Conservation (phyloP, 2,888 invertebrate genomes). For the Pristionchus mayeri region DNA sequence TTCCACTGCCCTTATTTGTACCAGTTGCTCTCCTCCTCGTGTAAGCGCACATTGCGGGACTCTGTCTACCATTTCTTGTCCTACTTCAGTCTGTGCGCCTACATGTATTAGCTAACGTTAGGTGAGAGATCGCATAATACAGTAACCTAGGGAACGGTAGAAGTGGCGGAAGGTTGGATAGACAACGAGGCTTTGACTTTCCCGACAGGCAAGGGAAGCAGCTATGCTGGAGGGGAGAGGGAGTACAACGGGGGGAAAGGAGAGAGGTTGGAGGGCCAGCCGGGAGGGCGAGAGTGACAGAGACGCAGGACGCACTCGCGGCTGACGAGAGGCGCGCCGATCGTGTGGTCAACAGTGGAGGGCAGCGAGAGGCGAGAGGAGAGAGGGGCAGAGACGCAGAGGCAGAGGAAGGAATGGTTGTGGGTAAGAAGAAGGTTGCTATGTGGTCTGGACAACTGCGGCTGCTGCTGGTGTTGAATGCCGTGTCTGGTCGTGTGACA, state of each 20-base stretch:
- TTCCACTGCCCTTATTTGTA: too few relatives aligned
- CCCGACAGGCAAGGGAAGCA: too few relatives aligned
- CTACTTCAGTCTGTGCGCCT: too few relatives aligned
- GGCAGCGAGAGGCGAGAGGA: constrained; percentile 12
- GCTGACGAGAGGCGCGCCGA: not conserved
- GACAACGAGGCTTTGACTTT: too few relatives aligned
- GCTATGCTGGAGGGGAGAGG: too few relatives aligned
- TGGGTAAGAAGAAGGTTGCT: constrained; percentile 5
- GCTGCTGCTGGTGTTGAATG: not conserved
- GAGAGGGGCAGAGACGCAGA: constrained; percentile 43
- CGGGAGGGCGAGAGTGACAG: constrained; percentile 39
- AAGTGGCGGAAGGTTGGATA: not conserved
- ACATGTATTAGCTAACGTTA: too few relatives aligned
- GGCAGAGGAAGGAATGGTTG: constrained; percentile 32
- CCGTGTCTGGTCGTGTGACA: not conserved
- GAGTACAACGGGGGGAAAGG: too few relatives aligned
- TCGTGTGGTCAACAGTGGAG: constrained; percentile 18
- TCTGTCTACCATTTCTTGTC: too few relatives aligned
- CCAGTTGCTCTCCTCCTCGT: too few relatives aligned
- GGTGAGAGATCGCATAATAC: not conserved
- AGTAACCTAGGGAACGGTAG: constrained; percentile 35
- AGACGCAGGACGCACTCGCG: not conserved
- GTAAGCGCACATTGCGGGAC: too few relatives aligned
- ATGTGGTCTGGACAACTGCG: not conserved
- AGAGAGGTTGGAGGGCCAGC: constrained; percentile 7